Percentiles rank a stretch among this genome's conserved stretches.
Conservation (phyloP, 92 coral and sea anemone species). For the Pocillopora meandrina region DNA sequence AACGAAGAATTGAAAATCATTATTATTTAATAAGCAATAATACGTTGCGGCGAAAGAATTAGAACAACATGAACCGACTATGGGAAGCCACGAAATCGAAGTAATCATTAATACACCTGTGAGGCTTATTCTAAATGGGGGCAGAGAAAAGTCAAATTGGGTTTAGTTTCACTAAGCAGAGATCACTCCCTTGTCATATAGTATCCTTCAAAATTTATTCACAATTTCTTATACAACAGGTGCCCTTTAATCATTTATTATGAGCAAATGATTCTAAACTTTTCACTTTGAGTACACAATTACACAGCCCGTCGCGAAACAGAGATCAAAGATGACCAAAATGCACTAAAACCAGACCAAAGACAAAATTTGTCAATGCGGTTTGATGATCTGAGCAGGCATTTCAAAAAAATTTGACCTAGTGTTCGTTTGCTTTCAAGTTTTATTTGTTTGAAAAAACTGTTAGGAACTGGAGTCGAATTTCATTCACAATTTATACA, state of each 20-base stretch:
- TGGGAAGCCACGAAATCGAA: conserved; percentile 35
- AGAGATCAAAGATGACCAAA: conserved; percentile 84
- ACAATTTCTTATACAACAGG: conserved; percentile 74
- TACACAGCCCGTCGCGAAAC: conserved; percentile 75
- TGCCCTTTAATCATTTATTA: conserved; percentile 89
- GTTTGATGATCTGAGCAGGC: conserved; percentile 22
- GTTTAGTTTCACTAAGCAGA: not conserved
- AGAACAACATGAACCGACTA: conserved; percentile 65
- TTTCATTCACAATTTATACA: conserved; percentile 92
- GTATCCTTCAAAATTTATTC: conserved; percentile 72
- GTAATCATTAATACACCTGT: conserved; percentile 3
- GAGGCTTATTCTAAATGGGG: conserved; percentile 14
- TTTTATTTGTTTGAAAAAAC: conserved; percentile 17
- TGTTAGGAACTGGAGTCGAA: conserved; percentile 60
- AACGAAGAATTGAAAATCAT: conserved; percentile 70
- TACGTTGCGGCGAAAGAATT: conserved; percentile 68
- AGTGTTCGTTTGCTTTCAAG: conserved; percentile 55
- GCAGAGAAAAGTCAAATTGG: conserved; percentile 33
- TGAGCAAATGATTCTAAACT: conserved; percentile 86
- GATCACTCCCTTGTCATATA: conserved; percentile 9
- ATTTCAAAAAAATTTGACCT: conserved; percentile 8
- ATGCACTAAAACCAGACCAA: conserved; percentile 56
- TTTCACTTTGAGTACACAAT: conserved; percentile 81
- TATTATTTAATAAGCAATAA: conserved; percentile 83
- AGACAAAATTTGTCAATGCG: conserved; percentile 54